Evolutionary conservation across 2,797 vertebrate genomes (phyloP), one percentile per base, ranked within the genome.

Genomic region (Danio kyathit): DNA sequence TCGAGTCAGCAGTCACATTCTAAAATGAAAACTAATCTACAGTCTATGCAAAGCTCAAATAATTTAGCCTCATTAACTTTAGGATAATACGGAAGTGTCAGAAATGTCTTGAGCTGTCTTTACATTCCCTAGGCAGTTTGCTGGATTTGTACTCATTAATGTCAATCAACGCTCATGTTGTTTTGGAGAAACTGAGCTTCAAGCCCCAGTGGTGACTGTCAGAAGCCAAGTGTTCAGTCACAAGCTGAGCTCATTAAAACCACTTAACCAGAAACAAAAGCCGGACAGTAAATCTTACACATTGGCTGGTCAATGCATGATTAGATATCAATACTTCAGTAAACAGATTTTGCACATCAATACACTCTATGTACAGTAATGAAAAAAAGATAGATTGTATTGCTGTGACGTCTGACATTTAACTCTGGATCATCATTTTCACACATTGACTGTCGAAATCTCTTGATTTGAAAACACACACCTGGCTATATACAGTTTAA

Each of bases 111-210:
- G n/a, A 21, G 52, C 40, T 74, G 56, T 52, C 60, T 64, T 54
- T 76, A 60, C 60, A 54, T 43, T 14, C 29, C 16, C 11, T 19
- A 52, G 40, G 44, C 46, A 63, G 51, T 54, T n/a, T 48, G 17
- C 43, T 46, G 44, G 64, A 44, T 66, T 66, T 44, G 11, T 66
- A 29, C 40, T 66, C 21, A 41, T 75, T 74, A 46, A 40, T 74
- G 29, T 63, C 59, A 75, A n/a, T 75, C 46, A 75, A 19, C 29
- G 40, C 16, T 72, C 16, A 19, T 41, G 56, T 72, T 56, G n/a
- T 52, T 51, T 51, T 41, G 59, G 16, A 52, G 41, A 66, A 66
- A 54, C 38, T 43, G 6, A 38, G n/a, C 14, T 4, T 74, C 29
- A 61, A 48, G 57, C 19, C 4, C 13, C 61, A 65, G 9, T 8